Conservation (phyloP, 2,888 invertebrate genomes). For the Hypsopygia costalis region DNA sequence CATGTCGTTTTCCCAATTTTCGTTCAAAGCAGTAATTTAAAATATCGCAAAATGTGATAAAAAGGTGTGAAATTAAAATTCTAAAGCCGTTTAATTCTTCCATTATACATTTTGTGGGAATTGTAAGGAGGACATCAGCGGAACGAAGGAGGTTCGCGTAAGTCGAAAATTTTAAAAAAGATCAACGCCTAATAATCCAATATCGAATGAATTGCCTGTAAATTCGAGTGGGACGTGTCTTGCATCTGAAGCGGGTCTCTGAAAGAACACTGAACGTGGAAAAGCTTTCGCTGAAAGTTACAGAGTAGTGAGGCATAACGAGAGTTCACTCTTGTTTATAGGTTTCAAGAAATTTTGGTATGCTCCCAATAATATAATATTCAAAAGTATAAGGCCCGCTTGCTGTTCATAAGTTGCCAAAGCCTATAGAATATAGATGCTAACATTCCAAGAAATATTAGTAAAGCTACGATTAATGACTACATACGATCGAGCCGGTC, state of each 20-base stretch:
- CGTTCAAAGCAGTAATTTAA: no score
- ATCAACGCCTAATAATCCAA: constrained; percentile 78
- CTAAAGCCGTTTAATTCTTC: constrained; percentile 48
- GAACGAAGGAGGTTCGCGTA: constrained; percentile 4
- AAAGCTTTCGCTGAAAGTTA: constrained; percentile 33
- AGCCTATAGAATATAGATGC: no score
- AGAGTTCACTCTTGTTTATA: constrained; percentile 1
- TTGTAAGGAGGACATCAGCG: constrained; percentile 43
- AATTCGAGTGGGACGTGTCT: constrained; percentile 67
- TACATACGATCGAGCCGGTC: no score
- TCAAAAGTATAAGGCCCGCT: no score
- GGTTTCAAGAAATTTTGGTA: no score
- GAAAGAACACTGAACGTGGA: constrained; percentile 31
- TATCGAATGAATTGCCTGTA: constrained; percentile 75
- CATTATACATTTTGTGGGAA: constrained; percentile 58
- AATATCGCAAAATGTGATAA: no score
- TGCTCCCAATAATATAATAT: no score
- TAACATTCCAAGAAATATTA: no score
- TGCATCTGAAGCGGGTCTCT: constrained; percentile 37
- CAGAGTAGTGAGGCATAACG: constrained; percentile 15
- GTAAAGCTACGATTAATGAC: no score
- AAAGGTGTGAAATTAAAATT: constrained; percentile 41
- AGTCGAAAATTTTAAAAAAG: constrained; percentile 54
- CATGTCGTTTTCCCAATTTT: no score
- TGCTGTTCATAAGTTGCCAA: no score